Evolutionary conservation across 2,888 invertebrate genomes (phyloP), one percentile per base, ranked within the genome.

Genomic region (Agrotis puta): DNA sequence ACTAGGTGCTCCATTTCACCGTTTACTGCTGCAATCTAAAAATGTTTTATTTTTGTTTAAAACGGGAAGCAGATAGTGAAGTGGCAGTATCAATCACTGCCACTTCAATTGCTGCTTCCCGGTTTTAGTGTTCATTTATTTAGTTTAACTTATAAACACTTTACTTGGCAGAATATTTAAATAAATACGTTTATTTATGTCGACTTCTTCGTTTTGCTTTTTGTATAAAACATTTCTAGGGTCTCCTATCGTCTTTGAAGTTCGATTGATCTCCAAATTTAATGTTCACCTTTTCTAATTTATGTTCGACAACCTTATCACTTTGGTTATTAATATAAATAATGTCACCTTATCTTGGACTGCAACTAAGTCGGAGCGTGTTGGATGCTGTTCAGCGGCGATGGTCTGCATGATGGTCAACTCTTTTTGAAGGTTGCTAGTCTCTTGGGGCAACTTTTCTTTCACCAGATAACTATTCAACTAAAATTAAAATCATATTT

Each of bases 361-460:
- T 39, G 95, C 93, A 69, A 97, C 96, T 70, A 98, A 92, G 88
- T 98, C 97, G 45, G 97, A 96, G 74, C 97, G 96, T n/a, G 97
- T 97, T 2, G 94, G 94, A 72, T 97, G 97, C 62, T 97, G 97
- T 80, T 97, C 97, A 56, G 96, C 95, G 0, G 97, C 96, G 58
- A 98, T 97, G 78, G 95, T 96, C 87, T 97, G 97, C 89, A 98
- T 95, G 75, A 98, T 97, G 75, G 97, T 96, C 50, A 98, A 95
- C 85, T 97, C 97, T 84, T 97, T 97, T 88, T 97, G 97, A 64
- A 97, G 94, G 16, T 94, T 92, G 2, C 95, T 92, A 57, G 97
- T 95, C 91, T 99, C 98, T 84, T 97, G 97, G 0, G 98, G 98
- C 65, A 98, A 91, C 89, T 98, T 98, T 87, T 98, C 98, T 78